Evolutionary conservation across 30 jellyfish, hydroid and myxozoan genomes (phyloP).

Genomic region (Hydractinia echinata): DNA sequence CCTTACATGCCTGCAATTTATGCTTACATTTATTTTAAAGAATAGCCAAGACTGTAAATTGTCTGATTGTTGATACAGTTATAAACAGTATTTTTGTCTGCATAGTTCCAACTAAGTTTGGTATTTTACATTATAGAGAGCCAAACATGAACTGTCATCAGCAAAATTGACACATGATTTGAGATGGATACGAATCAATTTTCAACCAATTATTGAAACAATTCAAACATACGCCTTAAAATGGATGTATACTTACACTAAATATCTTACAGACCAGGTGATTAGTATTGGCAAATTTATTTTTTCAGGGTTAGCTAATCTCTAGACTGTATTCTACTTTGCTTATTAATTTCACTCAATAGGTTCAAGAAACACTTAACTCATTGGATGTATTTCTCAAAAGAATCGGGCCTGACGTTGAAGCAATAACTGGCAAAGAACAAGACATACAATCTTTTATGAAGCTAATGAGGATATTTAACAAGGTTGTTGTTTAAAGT

Average conservation of each 20-base stretch:
- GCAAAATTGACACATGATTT: constrained; percentile 29
- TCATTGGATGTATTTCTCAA: constrained; percentile 62
- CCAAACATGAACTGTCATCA: constrained; percentile 54
- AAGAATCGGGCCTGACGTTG: constrained; percentile 68
- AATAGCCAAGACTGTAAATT: too few relatives aligned
- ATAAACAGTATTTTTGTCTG: too few relatives aligned
- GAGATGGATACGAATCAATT: constrained; percentile 62
- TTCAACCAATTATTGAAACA: constrained; percentile 78
- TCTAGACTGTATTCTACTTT: too few relatives aligned
- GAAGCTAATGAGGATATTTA: constrained; percentile 68
- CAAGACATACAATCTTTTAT: constrained; percentile 57
- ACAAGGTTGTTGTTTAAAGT: constrained; percentile 39
- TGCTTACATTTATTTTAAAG: too few relatives aligned
- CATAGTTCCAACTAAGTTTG: too few relatives aligned
- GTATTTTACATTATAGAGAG: constrained; percentile 26
- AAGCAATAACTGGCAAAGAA: constrained; percentile 79
- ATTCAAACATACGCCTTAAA: constrained; percentile 72
- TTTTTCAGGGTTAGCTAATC: not conserved
- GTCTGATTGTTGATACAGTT: too few relatives aligned
- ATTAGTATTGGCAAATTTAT: not conserved
- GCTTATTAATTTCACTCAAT: not conserved
- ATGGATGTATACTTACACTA: constrained; percentile 77
- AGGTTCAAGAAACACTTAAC: constrained; percentile 58
- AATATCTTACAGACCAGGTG: constrained; percentile 73
- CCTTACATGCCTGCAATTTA: too few relatives aligned